These are phyloP conservation scores for Cryptophagus acutangulus DNA, from an alignment of 2,888 invertebrate species.

Conservation along the genomic window DNA sequence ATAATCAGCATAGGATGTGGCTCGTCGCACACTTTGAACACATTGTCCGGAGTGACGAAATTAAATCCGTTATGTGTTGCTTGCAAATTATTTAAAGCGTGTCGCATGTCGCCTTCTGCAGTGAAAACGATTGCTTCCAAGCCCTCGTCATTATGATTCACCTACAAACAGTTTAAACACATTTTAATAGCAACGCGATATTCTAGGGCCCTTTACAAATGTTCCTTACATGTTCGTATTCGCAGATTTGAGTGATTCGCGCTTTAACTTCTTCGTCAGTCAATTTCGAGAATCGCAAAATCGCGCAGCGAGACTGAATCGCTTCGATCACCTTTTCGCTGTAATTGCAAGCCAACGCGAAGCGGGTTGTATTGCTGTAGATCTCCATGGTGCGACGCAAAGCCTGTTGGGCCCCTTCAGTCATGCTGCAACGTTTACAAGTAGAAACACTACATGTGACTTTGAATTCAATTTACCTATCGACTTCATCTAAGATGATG, in stretches of 20 bases:
- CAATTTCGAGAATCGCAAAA: slow-evolving; percentile 86
- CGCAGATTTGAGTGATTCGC: slow-evolving; percentile 70
- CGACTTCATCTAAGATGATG: slow-evolving; percentile 96
- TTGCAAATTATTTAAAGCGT: slow-evolving; percentile 95
- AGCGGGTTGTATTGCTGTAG: slow-evolving; percentile 93
- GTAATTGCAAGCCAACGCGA: slow-evolving; percentile 96
- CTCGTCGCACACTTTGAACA: slow-evolving; percentile 98
- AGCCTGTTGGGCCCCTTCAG: slow-evolving; percentile 98
- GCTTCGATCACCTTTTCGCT: slow-evolving; percentile 99
- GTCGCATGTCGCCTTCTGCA: slow-evolving; percentile 97
- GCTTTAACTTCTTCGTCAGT: slow-evolving; percentile 87
- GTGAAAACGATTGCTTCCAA: slow-evolving; percentile 95
- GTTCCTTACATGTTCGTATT: slow-evolving; percentile 71
- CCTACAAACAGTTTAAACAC: no score
- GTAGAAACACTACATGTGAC: background rate
- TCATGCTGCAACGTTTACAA: slow-evolving; percentile 74
- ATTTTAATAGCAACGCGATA: no score
- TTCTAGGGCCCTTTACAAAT: no score
- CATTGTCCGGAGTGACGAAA: slow-evolving; percentile 86
- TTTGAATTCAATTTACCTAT: slow-evolving; percentile 54
- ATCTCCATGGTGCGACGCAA: slow-evolving; percentile 97
- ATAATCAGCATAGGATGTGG: slow-evolving; percentile 93
- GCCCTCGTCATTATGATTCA: slow-evolving; percentile 85
- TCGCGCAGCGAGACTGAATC: slow-evolving; percentile 97
- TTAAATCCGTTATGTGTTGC: slow-evolving; percentile 90